Conservation (phyloP, 2,888 invertebrate species). For the Gastrophysa polygoni region DNA sequence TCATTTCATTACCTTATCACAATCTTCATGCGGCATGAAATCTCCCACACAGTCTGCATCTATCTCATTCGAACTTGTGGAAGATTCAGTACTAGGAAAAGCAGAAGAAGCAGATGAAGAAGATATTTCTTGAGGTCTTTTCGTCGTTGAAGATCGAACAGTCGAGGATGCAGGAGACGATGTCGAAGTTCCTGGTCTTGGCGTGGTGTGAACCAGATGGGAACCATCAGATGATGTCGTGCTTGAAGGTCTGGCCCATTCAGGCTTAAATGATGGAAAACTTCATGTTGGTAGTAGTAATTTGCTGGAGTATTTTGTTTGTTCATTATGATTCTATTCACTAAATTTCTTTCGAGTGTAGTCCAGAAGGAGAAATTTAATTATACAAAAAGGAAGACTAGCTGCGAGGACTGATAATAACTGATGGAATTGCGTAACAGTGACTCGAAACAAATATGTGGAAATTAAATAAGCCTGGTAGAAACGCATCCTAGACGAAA, state of each 20-base stretch:
- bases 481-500: no score
- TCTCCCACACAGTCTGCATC: constrained; percentile 62
- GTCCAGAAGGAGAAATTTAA: no score
- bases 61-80: constrained; percentile 36
- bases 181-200: constrained; percentile 42
- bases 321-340: no score
- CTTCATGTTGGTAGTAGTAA: not conserved
- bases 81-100: constrained; percentile 1
- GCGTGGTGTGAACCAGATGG: constrained; percentile 41
- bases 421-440: no score
- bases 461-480: no score
- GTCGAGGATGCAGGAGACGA: constrained; percentile 23
- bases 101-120: not conserved
- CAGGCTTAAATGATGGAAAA: constrained; percentile 63
- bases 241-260: constrained; percentile 81
- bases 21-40: constrained; percentile 65
- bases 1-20: constrained; percentile 60
- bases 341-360: no score
- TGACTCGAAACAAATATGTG: no score
- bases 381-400: no score
- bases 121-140: not conserved
- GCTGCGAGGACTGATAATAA: no score
- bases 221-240: constrained; percentile 61
- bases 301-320: no score
- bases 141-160: not conserved